Evolutionary conservation across 2,797 vertebrate genomes (phyloP), one percentile per base, ranked within the genome.

Genomic region (Prunella strophiata): DNA sequence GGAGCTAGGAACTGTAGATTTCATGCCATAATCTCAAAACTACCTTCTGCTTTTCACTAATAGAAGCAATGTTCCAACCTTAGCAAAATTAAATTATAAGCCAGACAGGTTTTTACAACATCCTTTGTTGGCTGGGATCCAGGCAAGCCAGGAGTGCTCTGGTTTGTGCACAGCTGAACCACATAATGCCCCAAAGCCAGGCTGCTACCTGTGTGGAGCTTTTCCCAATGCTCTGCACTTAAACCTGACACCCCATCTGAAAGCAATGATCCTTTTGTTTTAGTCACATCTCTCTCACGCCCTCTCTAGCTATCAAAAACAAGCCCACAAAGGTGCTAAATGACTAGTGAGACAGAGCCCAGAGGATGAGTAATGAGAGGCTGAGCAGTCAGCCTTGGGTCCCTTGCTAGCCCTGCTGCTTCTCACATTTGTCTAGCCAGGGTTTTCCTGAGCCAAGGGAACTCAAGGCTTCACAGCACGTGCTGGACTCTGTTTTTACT

Each of bases 271-370:
- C 67, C 72, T 88, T n/a, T 27, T 89, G 36, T 71, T 78, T 45
- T 54, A 82, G 67, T 89, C 63, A 85, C 79, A 65, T 82, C 72
- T 81, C 76, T 78, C 66, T 91, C 75, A 52, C 50, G 15, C 51
- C 36, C 43, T 77, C 67, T 63, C 40, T 29, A 93, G 61, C 76
- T 85, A 48, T 68, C 65, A 51, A 72, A 92, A 91, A n/a, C 48
- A 66, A 94, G 88, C 50, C 75, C 68, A 67, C 73, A 75, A 36
- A 84, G 76, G 70, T 83, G 73, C 73, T 92, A 93, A 96, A n/a
- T 11, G 15, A 43, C 82, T 38, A 22, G 52, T 34, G 85, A 81
- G 77, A 62, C 52, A 78, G 65, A 57, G 59, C 68, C 3, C 5
- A 87, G 68, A 67, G 68, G 57, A 70, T 78, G 75, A 94, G 54